These are phyloP conservation scores for Agrotis puta DNA, from an alignment of 2,888 invertebrate genomes.

Conservation along the genomic window DNA sequence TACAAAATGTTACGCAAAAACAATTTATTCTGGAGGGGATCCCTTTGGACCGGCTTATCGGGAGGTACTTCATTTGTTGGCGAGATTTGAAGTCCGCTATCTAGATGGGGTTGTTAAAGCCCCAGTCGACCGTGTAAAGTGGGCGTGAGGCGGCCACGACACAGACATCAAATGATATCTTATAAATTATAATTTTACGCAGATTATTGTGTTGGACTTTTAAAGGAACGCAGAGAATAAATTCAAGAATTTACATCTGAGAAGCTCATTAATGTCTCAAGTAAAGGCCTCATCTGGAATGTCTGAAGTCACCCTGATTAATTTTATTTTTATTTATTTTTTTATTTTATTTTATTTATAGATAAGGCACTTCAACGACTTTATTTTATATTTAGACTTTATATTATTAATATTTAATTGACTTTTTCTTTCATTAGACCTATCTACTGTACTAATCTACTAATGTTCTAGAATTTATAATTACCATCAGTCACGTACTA, in stretches of 20 bases:
- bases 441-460: not conserved
- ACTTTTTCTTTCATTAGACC: not conserved
- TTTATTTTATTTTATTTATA: not conserved
- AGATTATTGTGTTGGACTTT: constrained; percentile 46
- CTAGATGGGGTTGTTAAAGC: constrained; percentile 56
- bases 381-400: too few relatives aligned
- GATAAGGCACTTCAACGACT: too few relatives aligned
- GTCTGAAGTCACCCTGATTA: constrained; percentile 39
- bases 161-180: constrained; percentile 62
- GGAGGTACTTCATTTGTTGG: constrained; percentile 68
- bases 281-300: constrained; percentile 1
- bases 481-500: not conserved
- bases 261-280: constrained; percentile 33
- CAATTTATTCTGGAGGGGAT: constrained; percentile 61
- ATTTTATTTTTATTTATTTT: constrained; percentile 15
- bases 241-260: constrained; percentile 25
- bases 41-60: constrained; percentile 68
- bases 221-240: constrained; percentile 11
- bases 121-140: constrained; percentile 38
- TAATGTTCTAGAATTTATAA: not conserved
- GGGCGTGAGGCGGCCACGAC: constrained; percentile 39
- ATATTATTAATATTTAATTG: too few relatives aligned
- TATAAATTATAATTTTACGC: constrained; percentile 58
- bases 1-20: constrained; percentile 61
- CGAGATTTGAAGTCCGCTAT: constrained; percentile 70